Evolutionary conservation across 2,113 vertebrate genomes (phyloP), one percentile per base, ranked within the genome.

Genomic region (Megalops atlanticus): DNA sequence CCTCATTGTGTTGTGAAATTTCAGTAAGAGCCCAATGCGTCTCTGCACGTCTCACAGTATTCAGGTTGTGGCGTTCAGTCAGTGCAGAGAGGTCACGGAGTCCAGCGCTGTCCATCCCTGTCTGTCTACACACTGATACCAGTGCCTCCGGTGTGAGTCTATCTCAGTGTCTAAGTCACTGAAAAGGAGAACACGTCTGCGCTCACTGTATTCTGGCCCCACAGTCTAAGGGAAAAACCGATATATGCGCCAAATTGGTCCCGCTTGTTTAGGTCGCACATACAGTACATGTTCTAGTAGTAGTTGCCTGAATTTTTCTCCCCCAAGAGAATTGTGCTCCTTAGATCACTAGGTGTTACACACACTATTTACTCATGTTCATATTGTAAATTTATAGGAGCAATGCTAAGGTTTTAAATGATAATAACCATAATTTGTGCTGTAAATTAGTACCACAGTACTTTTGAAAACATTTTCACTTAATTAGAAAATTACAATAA

Each of bases 1-100:
- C 97, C 96, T 97, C 96, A 98, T 92, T 91, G 91, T 90, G 86
- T 84, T 77, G 79, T 86, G 89, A 93, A 89, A 88, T 87, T 90
- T 89, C 87, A 39, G 85, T 79, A 85, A 76, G 83, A 89, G 82
- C 84, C 87, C 85, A 85, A 68, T 87, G 76, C 88, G 85, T 75
- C 83, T 88, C 70, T 80, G 74, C 87, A 85, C 80, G 88, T 89
- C 86, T 86, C 89, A 27, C 78, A 84, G 86, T 84, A 86, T 86
- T 89, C 89, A 83, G 84, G 87, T 83, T 89, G 85, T 89, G 86
- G 85, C 86, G 86, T 77, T 0, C 36, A 80, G 78, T 78, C 83
- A 84, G 84, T 84, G n/a, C 45, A 36, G 49, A 76, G 41, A n/a
- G 31, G 33, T 58, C 76, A 35, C 27, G 35, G 45, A 47, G 74